These are phyloP conservation scores for Montipora foliosa DNA, from an alignment of 64 coral and sea anemone species.

Conservation along the genomic window DNA sequence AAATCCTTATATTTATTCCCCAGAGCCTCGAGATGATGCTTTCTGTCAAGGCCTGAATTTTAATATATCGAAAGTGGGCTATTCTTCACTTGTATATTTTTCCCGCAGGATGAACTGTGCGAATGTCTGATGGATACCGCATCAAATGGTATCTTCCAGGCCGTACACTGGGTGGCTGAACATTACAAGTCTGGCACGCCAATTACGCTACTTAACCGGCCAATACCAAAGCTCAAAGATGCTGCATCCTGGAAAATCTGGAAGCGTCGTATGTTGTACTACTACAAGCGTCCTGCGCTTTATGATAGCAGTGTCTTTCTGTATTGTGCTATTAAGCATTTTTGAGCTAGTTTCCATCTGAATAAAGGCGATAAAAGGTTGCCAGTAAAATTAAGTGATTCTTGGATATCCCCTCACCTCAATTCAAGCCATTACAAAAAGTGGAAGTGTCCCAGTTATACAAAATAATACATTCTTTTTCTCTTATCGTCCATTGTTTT, in stretches of 20 bases:
- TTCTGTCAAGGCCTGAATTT: too few relatives aligned
- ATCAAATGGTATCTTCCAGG: constrained; percentile 77
- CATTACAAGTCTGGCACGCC: constrained; percentile 85
- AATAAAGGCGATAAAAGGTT: neutral
- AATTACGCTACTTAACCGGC: constrained; percentile 77
- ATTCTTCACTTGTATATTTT: neutral
- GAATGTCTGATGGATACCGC: constrained; percentile 73
- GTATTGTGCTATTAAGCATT: too few relatives aligned
- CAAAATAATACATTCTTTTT: too few relatives aligned
- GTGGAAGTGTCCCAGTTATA: too few relatives aligned
- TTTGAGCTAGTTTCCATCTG: neutral
- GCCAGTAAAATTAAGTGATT: too few relatives aligned
- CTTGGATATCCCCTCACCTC: too few relatives aligned
- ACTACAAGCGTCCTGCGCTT: constrained; percentile 67
- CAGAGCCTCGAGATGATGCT: too few relatives aligned
- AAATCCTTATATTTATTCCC: too few relatives aligned
- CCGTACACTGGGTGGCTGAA: constrained; percentile 82
- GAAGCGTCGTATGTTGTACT: constrained; percentile 79
- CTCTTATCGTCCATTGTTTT: too few relatives aligned
- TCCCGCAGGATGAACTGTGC: constrained; percentile 53
- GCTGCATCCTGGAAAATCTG: constrained; percentile 40
- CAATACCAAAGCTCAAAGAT: constrained; percentile 81
- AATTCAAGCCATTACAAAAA: too few relatives aligned
- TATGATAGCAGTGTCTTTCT: constrained; percentile 75
- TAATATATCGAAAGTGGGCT: too few relatives aligned